Evolutionary conservation across 2,797 vertebrate genomes (phyloP), one percentile per base, ranked within the genome.

Genomic region (Bradypodion pumilum): DNA sequence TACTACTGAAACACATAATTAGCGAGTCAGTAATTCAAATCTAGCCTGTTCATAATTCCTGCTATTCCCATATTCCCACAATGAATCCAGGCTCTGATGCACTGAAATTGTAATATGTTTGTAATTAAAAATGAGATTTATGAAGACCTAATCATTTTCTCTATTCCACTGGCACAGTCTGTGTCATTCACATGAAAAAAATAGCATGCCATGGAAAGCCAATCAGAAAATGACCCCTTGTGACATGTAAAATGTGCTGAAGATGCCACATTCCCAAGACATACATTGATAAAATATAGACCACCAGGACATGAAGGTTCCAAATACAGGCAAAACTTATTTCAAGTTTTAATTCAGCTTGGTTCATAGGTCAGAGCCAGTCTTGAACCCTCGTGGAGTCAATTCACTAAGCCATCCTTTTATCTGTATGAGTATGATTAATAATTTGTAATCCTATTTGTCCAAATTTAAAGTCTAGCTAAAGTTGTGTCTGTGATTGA

Each of bases 81-180:
- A 76, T 16, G 74, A 60, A 52, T 52, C 35, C 32, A 60, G 52
- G 60, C 12, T 37, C 74, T 60, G 56, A 76, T 27, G 56, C 52
- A 52, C 35, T 19, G 37, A 40, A 60, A 76, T 40, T 60, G 74
- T 60, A 76, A 60, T 60, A 40, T 60, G 74, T 76, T 60, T 60
- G 35, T 76, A 76, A 77, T 77, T 78, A 78, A 78, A 78, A 65
- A 66, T 78, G 62, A 78, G 77, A 78, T 46, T 44, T 65, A 46
- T 65, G 62, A 78, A 65, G 63, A 49, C 62, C 13, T 46, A 66
- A 52, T 70, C 27, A 65, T 68, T 79, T 42, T 46, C 5, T 23
- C 10, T 79, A 66, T 15, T 46, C 12, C 12, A 2, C 62, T 44
- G 7, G 60, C 44, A 68, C 12, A 52, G 29, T 49, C 29, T 79